Evolutionary conservation across 1,140 invertebrate species (phyloP).

Genomic region (Anoplolepis gracilipes): DNA sequence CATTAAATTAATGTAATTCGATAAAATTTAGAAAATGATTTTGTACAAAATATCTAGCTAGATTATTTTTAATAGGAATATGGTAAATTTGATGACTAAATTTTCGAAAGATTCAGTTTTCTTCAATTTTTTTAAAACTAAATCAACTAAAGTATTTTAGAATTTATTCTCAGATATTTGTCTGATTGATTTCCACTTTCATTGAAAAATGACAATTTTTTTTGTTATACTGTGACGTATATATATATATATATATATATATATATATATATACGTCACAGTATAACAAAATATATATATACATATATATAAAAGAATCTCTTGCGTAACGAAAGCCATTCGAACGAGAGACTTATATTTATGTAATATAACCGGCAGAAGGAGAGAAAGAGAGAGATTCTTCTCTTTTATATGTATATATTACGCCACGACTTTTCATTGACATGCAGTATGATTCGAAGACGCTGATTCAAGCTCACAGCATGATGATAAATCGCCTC

Average conservation of each 20-base stretch:
- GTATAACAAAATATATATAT: too few relatives aligned
- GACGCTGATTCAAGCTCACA: conserved; percentile 50
- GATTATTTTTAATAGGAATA: background rate
- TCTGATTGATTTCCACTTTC: too few relatives aligned
- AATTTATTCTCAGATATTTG: background rate
- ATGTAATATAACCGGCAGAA: conserved; percentile 49
- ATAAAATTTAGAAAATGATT: background rate
- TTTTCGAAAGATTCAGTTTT: background rate
- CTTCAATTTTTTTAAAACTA: background rate
- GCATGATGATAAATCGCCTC: conserved; percentile 42
- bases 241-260: too few relatives aligned
- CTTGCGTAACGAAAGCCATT: conserved; percentile 12
- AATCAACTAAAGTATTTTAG: background rate
- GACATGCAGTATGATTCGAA: conserved; percentile 24
- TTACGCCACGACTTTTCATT: conserved; percentile 60
- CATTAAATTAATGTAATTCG: too few relatives aligned
- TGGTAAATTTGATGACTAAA: background rate
- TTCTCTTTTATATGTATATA: conserved; percentile 26
- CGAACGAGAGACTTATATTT: conserved; percentile 62
- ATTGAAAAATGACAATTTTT: background rate
- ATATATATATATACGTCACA: too few relatives aligned
- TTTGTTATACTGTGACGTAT: background rate
- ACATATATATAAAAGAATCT: background rate
- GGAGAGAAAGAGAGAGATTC: background rate
- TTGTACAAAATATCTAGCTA: background rate